Evolutionary conservation across 2,113 vertebrate genomes (phyloP), one percentile per base, ranked within the genome.

Genomic region (Leptobrachium leishanense): DNA sequence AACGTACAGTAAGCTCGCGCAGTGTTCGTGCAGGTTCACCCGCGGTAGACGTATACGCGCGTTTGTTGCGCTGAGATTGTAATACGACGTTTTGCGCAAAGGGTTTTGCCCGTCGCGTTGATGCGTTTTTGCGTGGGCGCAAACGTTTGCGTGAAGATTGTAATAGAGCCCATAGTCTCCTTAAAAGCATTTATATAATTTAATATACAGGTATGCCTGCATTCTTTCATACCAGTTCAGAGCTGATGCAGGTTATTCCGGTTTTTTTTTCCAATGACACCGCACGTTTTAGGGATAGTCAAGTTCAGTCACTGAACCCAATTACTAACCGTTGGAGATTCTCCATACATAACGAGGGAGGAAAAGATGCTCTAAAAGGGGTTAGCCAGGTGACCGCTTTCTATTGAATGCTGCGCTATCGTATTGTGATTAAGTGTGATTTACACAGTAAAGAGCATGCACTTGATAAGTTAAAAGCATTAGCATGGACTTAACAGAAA

Each of bases 401-500:
- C 40, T 6, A 43, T 72, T 72, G 6, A 43, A 12, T 55, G 31
- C 40, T 15, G 20, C 4, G 11, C 43, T 1, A 65, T 65, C 39
- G 73, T 65, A 79, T 57, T 66, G 46, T 67, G n/a, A 66, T 68
- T 68, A 39, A 43, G 53, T 11, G 74, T 20, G 15, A 68, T 39
- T 50, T 42, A 53, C 2, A 43, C 13, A 43, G 54, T 46, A 68
- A 7, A 50, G 62, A 55, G 31, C 42, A 42, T 39, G 6, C 68
- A 72, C 68, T 15, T 67, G 15, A 39, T 10, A 73, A 73, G 46
- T 67, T 66, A 79, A 73, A 79, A 73, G 44, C 77, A 73, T 79
- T 73, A 57, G 15, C 5, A 54, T 55, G 15, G 39, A 57, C 65
- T 44, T 55, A 10, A 11, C 31, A 53, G 4, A 43, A 66, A 44